Evolutionary conservation across 2,888 invertebrate species (phyloP).

Genomic region (Philopedon plagiatum): DNA sequence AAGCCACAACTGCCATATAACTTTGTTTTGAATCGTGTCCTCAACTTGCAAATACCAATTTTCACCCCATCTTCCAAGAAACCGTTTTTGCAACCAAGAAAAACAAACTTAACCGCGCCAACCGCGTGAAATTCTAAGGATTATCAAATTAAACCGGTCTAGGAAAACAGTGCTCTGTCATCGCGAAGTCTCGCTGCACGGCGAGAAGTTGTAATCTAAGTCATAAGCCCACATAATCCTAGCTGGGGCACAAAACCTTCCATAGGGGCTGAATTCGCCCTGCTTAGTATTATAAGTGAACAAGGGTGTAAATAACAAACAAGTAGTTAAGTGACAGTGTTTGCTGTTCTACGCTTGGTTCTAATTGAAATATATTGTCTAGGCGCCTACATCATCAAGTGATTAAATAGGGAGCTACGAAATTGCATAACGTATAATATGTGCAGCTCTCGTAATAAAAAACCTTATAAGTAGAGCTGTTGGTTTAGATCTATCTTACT

Average conservation of each 20-base stretch:
- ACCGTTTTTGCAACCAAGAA: slow-evolving; percentile 20
- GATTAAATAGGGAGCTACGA: slow-evolving; percentile 36
- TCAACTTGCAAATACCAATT: slow-evolving; percentile 8
- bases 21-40: not conserved
- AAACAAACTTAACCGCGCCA: slow-evolving; percentile 32
- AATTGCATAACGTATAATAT: slow-evolving; percentile 6
- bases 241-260: slow-evolving; percentile 35
- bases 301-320: slow-evolving; percentile 67
- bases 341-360: slow-evolving; percentile 62
- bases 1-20: too few species aligned
- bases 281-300: slow-evolving; percentile 32
- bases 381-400: slow-evolving; percentile 53
- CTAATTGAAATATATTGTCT: slow-evolving; percentile 69
- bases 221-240: slow-evolving; percentile 51
- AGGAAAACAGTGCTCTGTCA: slow-evolving; percentile 36
- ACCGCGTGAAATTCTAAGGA: slow-evolving; percentile 35
- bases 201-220: slow-evolving; percentile 49
- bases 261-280: slow-evolving; percentile 29
- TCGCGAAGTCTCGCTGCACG: slow-evolving; percentile 34
- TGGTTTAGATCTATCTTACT: too few species aligned
- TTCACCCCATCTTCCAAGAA: not conserved
- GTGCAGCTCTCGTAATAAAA: not conserved
- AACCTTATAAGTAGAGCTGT: too few species aligned
- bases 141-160: slow-evolving; percentile 43
- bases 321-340: slow-evolving; percentile 67